Evolutionary conservation across 2,113 vertebrate genomes (phyloP), one percentile per base, ranked within the genome.

Genomic region (Hassar affinis): DNA sequence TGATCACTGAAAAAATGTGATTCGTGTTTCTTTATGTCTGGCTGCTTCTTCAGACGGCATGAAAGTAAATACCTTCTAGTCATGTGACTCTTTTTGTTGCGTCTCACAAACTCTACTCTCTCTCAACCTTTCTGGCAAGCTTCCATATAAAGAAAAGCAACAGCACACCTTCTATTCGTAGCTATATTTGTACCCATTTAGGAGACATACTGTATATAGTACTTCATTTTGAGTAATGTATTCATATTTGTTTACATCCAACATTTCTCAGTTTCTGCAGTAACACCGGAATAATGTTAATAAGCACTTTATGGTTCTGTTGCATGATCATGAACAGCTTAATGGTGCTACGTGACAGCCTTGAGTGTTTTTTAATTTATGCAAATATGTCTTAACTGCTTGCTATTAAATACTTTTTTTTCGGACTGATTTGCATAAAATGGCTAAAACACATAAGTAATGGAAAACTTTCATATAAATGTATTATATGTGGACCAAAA

Each of bases 311-410:
- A n/a, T 64, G 42, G 42, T 49, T 80, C n/a, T 54, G 49, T 35
- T 76, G 22, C 49, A 52, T 33, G 20, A 57, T 25, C 68, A 42
- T 12, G 59, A 80, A 62, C 27, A 49, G 59, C 47, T 51, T 64
- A 33, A 80, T 80, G 59, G 47, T 49, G 18, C 10, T 22, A 3
- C 18, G 57, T 64, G n/a, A 62, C 62, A 33, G 59, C 77, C 77
- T 61, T 56, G 27, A 27, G 56, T 42, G 33, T 5, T 78, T 47
- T 33, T 49, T 61, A 47, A 79, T 49, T 80, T 25, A 80, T 80
- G 78, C 59, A 80, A 64, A 80, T 62, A 38, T 64, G 18, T 80
- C 78, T 79, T 62, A 79, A 78, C 57, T 47, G 38, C 27, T 42
- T 75, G 74, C 74, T 22, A 22, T 76, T 20, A 76, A 52, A 33